These are phyloP conservation scores for Microhierax caerulescens DNA, from an alignment of 2,797 vertebrate species.

Conservation along the genomic window DNA sequence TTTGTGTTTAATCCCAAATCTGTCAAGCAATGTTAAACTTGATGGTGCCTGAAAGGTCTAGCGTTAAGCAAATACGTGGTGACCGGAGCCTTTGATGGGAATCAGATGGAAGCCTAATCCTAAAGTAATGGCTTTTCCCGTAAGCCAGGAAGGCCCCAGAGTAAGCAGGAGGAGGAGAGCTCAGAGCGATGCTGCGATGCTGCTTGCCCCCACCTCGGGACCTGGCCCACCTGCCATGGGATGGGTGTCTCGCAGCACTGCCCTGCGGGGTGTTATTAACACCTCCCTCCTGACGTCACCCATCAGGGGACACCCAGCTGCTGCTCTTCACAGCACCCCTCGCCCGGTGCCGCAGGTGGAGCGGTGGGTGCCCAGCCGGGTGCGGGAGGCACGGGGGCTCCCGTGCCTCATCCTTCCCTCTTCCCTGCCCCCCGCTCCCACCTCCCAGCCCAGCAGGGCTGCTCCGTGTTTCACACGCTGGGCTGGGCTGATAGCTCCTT, in stretches of 20 bases:
- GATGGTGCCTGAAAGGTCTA: conserved; percentile 71
- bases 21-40: conserved; percentile 70
- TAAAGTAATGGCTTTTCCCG: conserved; percentile 36
- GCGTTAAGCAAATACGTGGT: conserved; percentile 66
- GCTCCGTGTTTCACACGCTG: too few relatives aligned
- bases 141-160: conserved; percentile 1
- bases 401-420: neutral
- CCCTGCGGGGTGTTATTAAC: neutral
- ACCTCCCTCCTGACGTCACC: neutral
- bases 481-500: neutral
- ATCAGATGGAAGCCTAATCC: conserved; percentile 68
- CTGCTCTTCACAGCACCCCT: accelerated
- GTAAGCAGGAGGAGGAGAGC: neutral
- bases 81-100: conserved; percentile 70
- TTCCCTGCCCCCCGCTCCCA: neutral
- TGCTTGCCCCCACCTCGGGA: accelerated
- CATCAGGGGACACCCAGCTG: accelerated
- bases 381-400: accelerated
- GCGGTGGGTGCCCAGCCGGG: accelerated
- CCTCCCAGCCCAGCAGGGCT: too few relatives aligned
- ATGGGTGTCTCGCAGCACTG: neutral
- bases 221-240: neutral
- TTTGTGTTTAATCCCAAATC: conserved; percentile 71
- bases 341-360: accelerated
- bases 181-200: neutral